Percentiles rank a stretch among this genome's conserved stretches.
phyloP scores from a whole-genome alignment of 1,140 invertebrate species.

The Bilobella aurantiaca region DNA sequence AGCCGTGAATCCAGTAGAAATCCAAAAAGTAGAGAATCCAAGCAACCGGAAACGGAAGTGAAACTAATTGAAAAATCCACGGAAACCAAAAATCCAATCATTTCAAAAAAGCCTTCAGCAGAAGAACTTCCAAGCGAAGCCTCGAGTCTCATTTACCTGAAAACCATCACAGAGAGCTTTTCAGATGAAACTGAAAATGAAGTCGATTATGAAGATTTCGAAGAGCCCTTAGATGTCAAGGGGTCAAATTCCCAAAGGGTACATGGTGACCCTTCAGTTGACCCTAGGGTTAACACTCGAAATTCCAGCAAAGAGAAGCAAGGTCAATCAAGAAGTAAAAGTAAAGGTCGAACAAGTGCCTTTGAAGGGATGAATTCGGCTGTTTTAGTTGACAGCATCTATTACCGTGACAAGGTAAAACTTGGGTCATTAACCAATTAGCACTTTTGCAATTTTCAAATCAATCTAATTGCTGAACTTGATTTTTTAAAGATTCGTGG shows the following conservation, averaged over 20 bases:
- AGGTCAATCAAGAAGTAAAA: background rate
- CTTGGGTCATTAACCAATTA: background rate
- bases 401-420: background rate
- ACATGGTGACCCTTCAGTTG: too few species aligned
- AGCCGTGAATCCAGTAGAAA: background rate
- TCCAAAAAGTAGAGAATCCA: background rate
- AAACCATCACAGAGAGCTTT: too few species aligned
- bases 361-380: background rate
- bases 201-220: too few species aligned
- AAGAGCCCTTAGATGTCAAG: too few species aligned
- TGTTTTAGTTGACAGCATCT: background rate
- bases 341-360: background rate
- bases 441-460: background rate
- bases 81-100: too few species aligned
- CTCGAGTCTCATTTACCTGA: too few species aligned
- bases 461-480: background rate
- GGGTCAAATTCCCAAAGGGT: too few species aligned
- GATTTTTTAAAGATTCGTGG: background rate
- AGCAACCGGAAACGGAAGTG: background rate
- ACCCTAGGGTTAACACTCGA: too few species aligned
- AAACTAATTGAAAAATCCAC: background rate
- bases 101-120: too few species aligned
- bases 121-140: too few species aligned
- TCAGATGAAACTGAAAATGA: too few species aligned
- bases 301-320: background rate